These are phyloP conservation scores for Tromatobia lineatoria DNA, from an alignment of 2,888 invertebrate species.

Conservation along the genomic window DNA sequence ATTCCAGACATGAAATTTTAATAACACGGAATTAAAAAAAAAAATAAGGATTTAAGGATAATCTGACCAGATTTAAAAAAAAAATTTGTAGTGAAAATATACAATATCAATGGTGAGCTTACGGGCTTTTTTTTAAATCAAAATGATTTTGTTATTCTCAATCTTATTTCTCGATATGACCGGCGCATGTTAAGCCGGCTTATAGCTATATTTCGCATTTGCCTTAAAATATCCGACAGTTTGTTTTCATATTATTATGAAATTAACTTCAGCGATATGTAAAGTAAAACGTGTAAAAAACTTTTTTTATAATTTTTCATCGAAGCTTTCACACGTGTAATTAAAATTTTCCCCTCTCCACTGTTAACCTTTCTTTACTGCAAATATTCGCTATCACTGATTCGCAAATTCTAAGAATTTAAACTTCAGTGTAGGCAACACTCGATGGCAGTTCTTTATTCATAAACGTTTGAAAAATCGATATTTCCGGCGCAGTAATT, in stretches of 20 bases:
- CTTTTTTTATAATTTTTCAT: neutral
- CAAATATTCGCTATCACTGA: neutral
- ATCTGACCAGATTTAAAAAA: too few species aligned
- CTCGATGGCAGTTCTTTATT: neutral
- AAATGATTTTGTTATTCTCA: too few species aligned
- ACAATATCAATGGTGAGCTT: too few species aligned
- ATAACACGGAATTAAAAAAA: too few species aligned
- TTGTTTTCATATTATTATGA: neutral
- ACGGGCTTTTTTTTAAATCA: too few species aligned
- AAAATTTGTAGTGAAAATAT: too few species aligned
- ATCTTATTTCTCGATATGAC: too few species aligned
- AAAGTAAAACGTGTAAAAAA: neutral
- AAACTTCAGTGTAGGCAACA: neutral
- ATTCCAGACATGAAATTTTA: too few species aligned
- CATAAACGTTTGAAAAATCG: neutral
- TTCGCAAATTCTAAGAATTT: neutral
- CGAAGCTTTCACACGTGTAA: neutral
- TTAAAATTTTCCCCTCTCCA: neutral
- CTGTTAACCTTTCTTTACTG: neutral
- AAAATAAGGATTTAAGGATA: too few species aligned
- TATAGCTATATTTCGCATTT: too few species aligned
- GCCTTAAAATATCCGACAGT: neutral
- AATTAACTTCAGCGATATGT: neutral
- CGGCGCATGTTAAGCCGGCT: too few species aligned
- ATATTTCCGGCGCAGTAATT: neutral